A percentile compares a stretch with the other conserved stretches of the same genome.
Conservation (phyloP, 1,140 invertebrate species). For the Druon quercuslanigerum region DNA sequence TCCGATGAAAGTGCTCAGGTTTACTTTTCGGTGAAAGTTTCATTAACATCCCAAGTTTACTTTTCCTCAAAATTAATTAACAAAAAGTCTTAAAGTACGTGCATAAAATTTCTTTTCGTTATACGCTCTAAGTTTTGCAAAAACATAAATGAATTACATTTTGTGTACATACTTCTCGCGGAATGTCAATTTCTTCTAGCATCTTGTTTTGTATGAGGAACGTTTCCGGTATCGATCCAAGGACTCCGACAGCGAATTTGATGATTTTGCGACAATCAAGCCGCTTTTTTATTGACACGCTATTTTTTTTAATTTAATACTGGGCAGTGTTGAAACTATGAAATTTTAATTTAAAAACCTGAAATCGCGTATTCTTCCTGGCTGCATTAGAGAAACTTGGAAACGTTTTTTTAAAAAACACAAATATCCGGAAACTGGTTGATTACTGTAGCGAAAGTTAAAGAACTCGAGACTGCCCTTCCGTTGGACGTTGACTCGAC, state of each 20-base stretch:
- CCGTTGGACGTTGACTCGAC: conserved; percentile 38
- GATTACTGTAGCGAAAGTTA: conserved; percentile 1
- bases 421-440: neutral
- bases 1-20: too few relatives aligned
- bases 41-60: too few relatives aligned
- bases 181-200: conserved; percentile 40
- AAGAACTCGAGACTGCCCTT: conserved; percentile 29
- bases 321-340: neutral
- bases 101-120: too few relatives aligned
- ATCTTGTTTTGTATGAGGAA: neutral
- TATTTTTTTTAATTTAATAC: neutral
- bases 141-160: neutral
- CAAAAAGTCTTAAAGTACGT: too few relatives aligned
- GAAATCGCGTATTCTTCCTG: neutral
- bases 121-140: neutral
- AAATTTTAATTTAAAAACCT: neutral
- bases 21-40: too few relatives aligned
- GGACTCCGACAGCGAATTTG: neutral
- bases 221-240: neutral
- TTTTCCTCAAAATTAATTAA: too few relatives aligned
- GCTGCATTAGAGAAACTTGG: neutral
- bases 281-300: neutral
- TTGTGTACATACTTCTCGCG: conserved; percentile 36
- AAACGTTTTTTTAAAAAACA: neutral
- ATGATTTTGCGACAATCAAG: conserved; percentile 25